Evolutionary conservation across 2,113 vertebrate genomes (phyloP), one percentile per base, ranked within the genome.

Genomic region (Tursiops truncatus): DNA sequence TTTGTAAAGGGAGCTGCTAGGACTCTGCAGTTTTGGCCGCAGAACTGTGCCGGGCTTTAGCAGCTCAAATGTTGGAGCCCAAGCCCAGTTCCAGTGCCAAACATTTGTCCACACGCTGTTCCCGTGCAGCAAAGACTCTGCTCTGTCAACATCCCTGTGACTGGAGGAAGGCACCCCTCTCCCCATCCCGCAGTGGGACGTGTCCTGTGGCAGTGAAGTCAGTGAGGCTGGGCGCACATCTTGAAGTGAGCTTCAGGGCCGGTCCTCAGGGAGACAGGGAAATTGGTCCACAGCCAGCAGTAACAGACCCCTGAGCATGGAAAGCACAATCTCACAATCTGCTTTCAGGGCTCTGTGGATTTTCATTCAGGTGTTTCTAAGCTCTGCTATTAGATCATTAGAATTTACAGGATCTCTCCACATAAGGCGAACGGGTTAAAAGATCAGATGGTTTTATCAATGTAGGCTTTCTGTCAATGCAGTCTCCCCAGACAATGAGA

Each of bases 121-220:
- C 95, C 94, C 96, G 58, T 88, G 85, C 95, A 98, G 96, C 65
- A 94, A 65, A 96, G 95, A 74, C 97, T 97, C 95, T 28, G 96
- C 85, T 97, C 97, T 98, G 98, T 98, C 97, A 97, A 97, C 93
- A 98, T 98, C 94, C 81, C 89, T 96, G 92, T 38, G 96, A 98
- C 97, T 86, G 92, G 89, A 94, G 94, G 84, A 97, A 97, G 92
- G 95, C 44, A 53, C 83, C 97, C 94, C 68, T 98, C 93, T 96
- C 98, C 97, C 89, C 97, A 97, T 80, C 83, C 97, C 93, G 41
- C 94, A 94, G 74, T 89, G 97, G 76, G 79, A 98, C 90, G 70
- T 91, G 97, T 98, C 97, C 98, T 97, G 93, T 97, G 98, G 85
- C 98, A 87, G 97, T 98, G 97, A 98, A 98, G 97, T 98, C 98